phyloP scores from a whole-genome alignment of 53 echinoderm and acorn worm genomes.

The Paracentrotus lividus region DNA sequence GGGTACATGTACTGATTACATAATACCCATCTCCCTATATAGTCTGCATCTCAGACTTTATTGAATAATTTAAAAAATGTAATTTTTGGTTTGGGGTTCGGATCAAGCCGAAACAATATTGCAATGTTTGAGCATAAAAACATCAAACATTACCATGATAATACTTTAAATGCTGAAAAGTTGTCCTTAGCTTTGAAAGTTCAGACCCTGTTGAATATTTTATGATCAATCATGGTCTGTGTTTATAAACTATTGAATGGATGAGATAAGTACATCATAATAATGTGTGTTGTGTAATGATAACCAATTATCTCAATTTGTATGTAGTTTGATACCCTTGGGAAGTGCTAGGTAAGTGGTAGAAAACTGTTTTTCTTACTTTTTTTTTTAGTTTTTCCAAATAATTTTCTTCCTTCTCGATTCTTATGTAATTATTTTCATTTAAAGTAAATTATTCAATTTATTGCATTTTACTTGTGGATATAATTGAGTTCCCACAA shows the following conservation, averaged over 20 bases:
- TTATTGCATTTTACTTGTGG: slow-evolving; percentile 12
- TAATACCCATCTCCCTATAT: slow-evolving; percentile 2
- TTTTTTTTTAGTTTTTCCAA: background rate
- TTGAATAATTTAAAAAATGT: background rate
- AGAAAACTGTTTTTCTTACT: no score
- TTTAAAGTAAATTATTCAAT: background rate
- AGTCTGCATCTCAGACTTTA: background rate
- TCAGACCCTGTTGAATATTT: background rate
- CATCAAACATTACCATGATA: background rate
- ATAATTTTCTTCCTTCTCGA: background rate
- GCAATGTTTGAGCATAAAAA: background rate
- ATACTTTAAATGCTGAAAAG: background rate
- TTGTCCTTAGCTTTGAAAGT: background rate
- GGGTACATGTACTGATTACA: slow-evolving; percentile 20
- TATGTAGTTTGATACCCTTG: slow-evolving; percentile 5
- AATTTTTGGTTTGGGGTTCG: background rate
- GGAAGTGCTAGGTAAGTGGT: background rate
- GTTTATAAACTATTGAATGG: background rate
- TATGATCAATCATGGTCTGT: background rate
- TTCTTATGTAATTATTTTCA: background rate
- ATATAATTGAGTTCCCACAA: background rate
- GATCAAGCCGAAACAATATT: background rate
- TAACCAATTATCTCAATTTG: background rate
- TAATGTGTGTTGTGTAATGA: background rate
- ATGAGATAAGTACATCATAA: background rate